Evolutionary conservation across 2,888 invertebrate genomes (phyloP), one percentile per base, ranked within the genome.

Genomic region (Trissoscelio sp.): DNA sequence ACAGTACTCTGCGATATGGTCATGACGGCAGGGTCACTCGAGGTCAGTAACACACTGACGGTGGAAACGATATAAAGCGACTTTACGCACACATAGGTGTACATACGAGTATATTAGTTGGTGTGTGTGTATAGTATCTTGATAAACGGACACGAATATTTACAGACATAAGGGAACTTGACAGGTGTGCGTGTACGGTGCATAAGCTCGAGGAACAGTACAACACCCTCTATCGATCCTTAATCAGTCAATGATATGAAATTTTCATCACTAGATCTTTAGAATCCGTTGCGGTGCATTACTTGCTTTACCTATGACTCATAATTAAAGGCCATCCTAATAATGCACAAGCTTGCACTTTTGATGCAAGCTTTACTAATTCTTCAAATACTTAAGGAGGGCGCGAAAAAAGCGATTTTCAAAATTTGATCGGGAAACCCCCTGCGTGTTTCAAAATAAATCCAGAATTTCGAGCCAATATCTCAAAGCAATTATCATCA

Each of bases 31-130:
- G 90, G 91, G 90, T 91, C 90, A 91, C 88, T 89, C 86, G 89
- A 88, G 91, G 91, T 91, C 91, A 90, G 90, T 90, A 90, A 90
- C 91, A 90, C 88, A 90, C 88, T 90, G 89, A 89, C 88, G 87
- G 86, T 86, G 81, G 80, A 69, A 83, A 83, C 83, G 82, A 82
- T 82, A 81, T 79, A 83, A 81, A 77, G 81, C 73, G 70, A 72
- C 78, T 82, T 79, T 64, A 70, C 81, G 69, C 78, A 55, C 73
- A 72, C 81, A 57, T 60, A 60, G 51, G 24, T 39, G 12, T 44
- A 44, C 39, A 42, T 46, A 73, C 66, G 44, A 42, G 58, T 22
- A 70, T 51, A 34, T 57, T 34, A 12, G 44, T 57, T 46, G 24
- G 62, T 46, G 57, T 39, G 44, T 70, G 53, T 57, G 58, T 64